Base-by-base conservation (phyloP, 2,797 vertebrate genomes). In the Hephaestus fuliginosus region DNA sequence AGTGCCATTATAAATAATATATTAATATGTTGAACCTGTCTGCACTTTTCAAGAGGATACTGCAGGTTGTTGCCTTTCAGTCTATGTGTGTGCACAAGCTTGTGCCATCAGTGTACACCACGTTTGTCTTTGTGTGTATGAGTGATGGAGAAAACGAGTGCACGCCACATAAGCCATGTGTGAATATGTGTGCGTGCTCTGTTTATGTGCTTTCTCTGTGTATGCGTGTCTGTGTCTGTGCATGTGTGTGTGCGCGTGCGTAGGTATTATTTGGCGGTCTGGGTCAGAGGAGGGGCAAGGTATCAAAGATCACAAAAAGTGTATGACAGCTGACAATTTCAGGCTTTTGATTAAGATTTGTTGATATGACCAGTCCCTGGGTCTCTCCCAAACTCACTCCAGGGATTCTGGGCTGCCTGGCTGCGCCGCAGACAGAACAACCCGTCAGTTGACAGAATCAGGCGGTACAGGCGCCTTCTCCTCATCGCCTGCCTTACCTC, bases 251-350 rank as follows among this genome's bases (percentile, higher is more conserved):
- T 44, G 53, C 72, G 67, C 84, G 80, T 18, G 68, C 65, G 46
- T 10, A 58, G 76, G 77, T 86, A 88, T 92, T 90, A 91, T 92
- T 91, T 87, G 87, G 71, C 67, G 58, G 86, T 81, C 65, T 70
- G 82, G 82, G 90, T 86, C 85, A 80, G 89, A 89, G 91, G 85
- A 93, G 88, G 93, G 80, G 90, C 82, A 81, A 84, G 90, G 91
- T 86, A 94, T 92, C 93, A 94, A 90, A 94, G 93, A 95, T 95
- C 91, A 94, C 91, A 93, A 93, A 94, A 94, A 93, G 89, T 95
- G 93, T 94, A 88, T 95, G 95, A 95, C 95, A 96, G 95, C 95
- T 96, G 96, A 96, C 95, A 96, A 95, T 95, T 96, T 93, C 86
- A 84, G 84, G 84, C 95, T 96, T 96, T 96, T 96, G 95, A 96